Conservation (phyloP, 2,888 invertebrate genomes). For the Timema cristinae region DNA sequence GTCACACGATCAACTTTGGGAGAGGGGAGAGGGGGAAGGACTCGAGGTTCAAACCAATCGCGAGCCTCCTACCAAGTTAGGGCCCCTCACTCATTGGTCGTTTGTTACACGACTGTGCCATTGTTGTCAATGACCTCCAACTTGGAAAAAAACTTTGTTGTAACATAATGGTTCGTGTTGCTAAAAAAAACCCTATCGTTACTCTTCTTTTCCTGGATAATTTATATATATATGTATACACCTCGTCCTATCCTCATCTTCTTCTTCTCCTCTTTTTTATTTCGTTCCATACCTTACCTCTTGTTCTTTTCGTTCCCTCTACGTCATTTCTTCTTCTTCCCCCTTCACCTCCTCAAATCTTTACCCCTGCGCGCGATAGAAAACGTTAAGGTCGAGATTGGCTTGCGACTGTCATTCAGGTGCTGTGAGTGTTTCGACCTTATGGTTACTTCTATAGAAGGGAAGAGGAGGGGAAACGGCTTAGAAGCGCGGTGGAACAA, state of each 20-base stretch:
- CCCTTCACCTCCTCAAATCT: neutral
- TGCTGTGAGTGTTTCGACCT: neutral
- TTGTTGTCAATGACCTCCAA: constrained; percentile 81
- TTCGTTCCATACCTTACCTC: constrained; percentile 1
- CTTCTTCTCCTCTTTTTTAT: neutral
- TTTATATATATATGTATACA: constrained; percentile 40
- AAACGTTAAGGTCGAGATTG: constrained; percentile 18
- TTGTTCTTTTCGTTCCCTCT: neutral
- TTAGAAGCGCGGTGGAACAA: no score
- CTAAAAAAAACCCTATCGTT: constrained; percentile 38
- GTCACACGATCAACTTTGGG: constrained; percentile 10
- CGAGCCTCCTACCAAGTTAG: constrained; percentile 14
- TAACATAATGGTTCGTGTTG: constrained; percentile 44
- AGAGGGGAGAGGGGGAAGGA: constrained; percentile 14
- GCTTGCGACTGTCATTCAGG: constrained; percentile 12
- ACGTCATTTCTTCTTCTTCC: neutral
- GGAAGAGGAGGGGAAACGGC: no score
- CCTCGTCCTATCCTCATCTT: constrained; percentile 40
- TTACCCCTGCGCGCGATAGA: constrained; percentile 4
- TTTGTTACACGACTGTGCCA: constrained; percentile 41
- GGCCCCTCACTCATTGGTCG: constrained; percentile 26
- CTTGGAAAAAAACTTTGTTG: constrained; percentile 55
- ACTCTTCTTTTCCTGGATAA: neutral
- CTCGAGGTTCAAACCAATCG: constrained; percentile 21
- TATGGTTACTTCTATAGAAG: no score